Conservation (phyloP, 1,140 invertebrate genomes). For the Paraescarpia echinospica region DNA sequence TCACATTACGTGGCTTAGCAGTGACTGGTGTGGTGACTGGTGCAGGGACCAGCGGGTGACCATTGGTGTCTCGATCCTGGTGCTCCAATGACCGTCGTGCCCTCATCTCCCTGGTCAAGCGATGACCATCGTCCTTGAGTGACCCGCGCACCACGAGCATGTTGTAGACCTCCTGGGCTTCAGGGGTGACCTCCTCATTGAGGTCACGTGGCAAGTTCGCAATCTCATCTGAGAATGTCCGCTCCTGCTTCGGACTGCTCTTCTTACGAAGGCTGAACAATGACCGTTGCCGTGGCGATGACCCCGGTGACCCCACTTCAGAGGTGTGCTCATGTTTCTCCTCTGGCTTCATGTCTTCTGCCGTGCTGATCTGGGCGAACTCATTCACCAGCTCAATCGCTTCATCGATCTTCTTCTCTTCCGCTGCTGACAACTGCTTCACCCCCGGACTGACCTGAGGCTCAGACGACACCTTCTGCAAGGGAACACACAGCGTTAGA, state of each 20-base stretch:
- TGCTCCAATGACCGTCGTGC: constrained; percentile 47
- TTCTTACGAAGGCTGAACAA: constrained; percentile 69
- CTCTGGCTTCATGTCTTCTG: constrained; percentile 33
- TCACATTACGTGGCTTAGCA: not conserved
- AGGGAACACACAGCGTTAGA: constrained; percentile 12
- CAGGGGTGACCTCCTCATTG: constrained; percentile 47
- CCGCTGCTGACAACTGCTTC: constrained; percentile 91
- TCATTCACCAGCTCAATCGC: constrained; percentile 93
- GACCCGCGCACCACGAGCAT: constrained; percentile 78
- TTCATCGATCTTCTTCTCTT: constrained; percentile 88
- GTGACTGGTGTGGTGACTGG: not conserved
- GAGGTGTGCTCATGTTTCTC: constrained; percentile 45
- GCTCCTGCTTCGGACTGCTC: constrained; percentile 47
- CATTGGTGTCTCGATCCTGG: constrained; percentile 36
- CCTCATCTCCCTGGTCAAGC: constrained; percentile 44
- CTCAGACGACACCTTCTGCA: not conserved
- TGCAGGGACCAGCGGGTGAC: constrained; percentile 31
- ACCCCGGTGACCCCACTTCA: constrained; percentile 64
- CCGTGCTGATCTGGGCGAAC: constrained; percentile 64
- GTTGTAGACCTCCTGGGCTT: constrained; percentile 85
- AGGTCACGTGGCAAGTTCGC: constrained; percentile 39
- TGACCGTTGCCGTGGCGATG: constrained; percentile 75
- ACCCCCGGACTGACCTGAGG: constrained; percentile 57
- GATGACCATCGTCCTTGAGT: constrained; percentile 36
- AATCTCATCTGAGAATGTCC: constrained; percentile 61